Evolutionary conservation across 1,140 invertebrate genomes (phyloP).

Genomic region (Drosophila bipectinata): DNA sequence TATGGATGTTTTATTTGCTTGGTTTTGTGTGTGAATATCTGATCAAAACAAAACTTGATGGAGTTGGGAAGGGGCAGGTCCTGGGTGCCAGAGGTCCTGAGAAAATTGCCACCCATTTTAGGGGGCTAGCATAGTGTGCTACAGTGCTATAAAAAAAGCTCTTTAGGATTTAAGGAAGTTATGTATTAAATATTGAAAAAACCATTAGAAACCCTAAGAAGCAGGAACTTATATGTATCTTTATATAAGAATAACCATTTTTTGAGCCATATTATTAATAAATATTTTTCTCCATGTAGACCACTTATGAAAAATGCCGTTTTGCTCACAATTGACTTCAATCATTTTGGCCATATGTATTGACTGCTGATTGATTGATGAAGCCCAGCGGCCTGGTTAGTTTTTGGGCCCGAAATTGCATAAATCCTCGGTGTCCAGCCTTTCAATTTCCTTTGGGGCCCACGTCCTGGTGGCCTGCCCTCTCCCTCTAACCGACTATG

Average conservation of each 20-base stretch:
- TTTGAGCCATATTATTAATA: not conserved
- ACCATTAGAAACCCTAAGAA: too few relatives aligned
- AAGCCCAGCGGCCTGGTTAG: constrained; percentile 19
- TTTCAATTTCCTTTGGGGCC: constrained; percentile 64
- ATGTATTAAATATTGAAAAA: too few relatives aligned
- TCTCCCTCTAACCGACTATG: constrained; percentile 3
- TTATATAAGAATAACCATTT: not conserved
- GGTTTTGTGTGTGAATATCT: constrained; percentile 24
- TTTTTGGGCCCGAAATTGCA: constrained; percentile 28
- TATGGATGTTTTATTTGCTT: constrained; percentile 28
- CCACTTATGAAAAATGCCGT: constrained; percentile 70
- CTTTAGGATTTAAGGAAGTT: not conserved
- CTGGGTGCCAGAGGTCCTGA: not conserved
- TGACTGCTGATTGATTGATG: constrained; percentile 62
- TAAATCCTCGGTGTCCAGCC: constrained; percentile 42
- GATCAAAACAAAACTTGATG: constrained; percentile 31
- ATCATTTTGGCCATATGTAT: constrained; percentile 57
- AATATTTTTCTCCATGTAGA: not conserved
- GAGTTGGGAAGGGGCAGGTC: not conserved
- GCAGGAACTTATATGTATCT: not conserved
- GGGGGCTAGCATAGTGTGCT: not conserved
- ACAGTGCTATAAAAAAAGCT: not conserved
- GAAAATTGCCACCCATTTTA: constrained; percentile 3
- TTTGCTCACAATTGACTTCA: constrained; percentile 61
- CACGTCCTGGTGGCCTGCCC: constrained; percentile 38